Conservation (phyloP, 2,797 vertebrate genomes). For the Hippopotamyrus pictus region DNA sequence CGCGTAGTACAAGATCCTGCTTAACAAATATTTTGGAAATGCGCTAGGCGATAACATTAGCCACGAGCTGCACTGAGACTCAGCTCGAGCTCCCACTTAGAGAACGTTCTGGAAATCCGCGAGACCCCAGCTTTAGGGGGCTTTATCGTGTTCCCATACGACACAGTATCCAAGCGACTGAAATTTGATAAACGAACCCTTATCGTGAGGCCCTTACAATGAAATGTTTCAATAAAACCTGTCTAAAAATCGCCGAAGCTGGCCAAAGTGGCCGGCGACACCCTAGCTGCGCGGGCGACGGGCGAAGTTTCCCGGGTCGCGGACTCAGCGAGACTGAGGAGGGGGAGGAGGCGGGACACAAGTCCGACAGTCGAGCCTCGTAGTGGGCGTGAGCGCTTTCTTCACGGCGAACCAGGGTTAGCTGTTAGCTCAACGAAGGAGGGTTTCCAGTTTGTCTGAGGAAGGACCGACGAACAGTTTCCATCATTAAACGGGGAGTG, state of each 20-base stretch:
- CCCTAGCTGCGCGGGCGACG: background rate
- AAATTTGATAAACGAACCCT: background rate
- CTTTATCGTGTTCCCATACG: background rate
- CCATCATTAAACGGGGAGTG: conserved; percentile 33
- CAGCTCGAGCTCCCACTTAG: background rate
- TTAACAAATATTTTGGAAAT: background rate
- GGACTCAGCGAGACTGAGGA: conserved; percentile 23
- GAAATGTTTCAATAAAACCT: background rate
- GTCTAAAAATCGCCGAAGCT: background rate
- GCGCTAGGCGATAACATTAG: background rate
- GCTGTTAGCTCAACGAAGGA: conserved; percentile 20
- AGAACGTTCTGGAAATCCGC: conserved; percentile 18
- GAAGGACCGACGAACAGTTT: conserved; percentile 44
- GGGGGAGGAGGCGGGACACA: conserved; percentile 50
- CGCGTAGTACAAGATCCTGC: background rate
- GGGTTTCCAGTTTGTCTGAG: conserved; percentile 48
- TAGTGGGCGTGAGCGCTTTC: conserved; percentile 43
- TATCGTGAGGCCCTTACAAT: background rate
- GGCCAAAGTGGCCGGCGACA: background rate
- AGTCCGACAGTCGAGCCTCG: conserved; percentile 57
- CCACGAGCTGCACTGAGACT: background rate
- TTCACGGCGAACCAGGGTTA: background rate
- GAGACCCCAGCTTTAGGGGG: background rate
- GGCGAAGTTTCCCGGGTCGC: background rate
- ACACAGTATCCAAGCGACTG: background rate